Percentiles rank a stretch among this genome's conserved stretches.
These are phyloP conservation scores for Halocynthia roretzi DNA, from an alignment of 23 tunicate genomes.

Conservation along the genomic window DNA sequence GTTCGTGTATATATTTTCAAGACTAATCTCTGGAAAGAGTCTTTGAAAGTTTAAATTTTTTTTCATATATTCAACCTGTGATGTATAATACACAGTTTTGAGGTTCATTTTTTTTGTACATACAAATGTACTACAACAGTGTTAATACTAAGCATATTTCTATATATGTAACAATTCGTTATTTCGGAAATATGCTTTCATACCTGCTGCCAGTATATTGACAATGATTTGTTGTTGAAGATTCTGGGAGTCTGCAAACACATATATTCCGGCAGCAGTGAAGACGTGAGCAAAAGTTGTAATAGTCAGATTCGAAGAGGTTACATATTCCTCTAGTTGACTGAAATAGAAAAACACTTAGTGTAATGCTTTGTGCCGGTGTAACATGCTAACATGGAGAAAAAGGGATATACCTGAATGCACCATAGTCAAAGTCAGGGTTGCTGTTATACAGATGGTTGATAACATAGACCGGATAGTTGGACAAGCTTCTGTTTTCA, in stretches of 20 bases:
- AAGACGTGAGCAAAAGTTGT: slow-evolving; percentile 91
- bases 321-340: slow-evolving; percentile 49
- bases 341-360: slow-evolving; percentile 34
- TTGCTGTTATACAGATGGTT: slow-evolving; percentile 93
- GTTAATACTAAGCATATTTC: background rate
- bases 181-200: background rate
- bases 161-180: background rate
- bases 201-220: slow-evolving; percentile 66
- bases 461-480: slow-evolving; percentile 84
- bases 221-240: slow-evolving; percentile 52
- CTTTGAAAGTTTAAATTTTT: too few relatives aligned
- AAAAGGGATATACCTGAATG: slow-evolving; percentile 58
- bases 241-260: slow-evolving; percentile 80
- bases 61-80: too few relatives aligned
- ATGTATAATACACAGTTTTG: too few relatives aligned
- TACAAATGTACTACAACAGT: too few relatives aligned
- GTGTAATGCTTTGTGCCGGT: background rate
- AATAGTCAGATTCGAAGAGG: slow-evolving; percentile 43
- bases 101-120: too few relatives aligned
- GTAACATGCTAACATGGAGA: background rate
- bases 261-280: slow-evolving; percentile 73
- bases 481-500: slow-evolving; percentile 39
- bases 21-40: too few relatives aligned
- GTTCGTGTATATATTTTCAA: too few relatives aligned
- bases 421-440: slow-evolving; percentile 90